Base-by-base conservation (phyloP, 2,888 invertebrate genomes). In the Brachyopa scutellaris region DNA sequence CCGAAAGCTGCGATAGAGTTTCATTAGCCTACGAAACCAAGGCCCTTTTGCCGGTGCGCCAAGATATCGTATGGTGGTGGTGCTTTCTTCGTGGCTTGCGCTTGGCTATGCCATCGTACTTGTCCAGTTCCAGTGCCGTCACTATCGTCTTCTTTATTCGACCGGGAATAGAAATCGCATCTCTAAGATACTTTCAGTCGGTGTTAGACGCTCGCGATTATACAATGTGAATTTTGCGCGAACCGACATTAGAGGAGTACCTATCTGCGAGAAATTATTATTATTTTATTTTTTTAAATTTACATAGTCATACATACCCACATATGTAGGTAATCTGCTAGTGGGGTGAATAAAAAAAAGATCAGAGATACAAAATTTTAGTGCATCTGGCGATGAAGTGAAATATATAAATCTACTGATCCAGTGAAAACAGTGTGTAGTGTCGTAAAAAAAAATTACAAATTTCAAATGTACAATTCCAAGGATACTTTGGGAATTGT, bases 151-250 rank as follows among this genome's bases (percentile, higher is more conserved):
- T 51, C 61, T 61, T 62, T 38, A 49, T 23, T 55, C 29, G 47
- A 47, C 26, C 23, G 61, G 61, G 38, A 70, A n/a, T 23, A 55
- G 40, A 57, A 80, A 64, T 51, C 38, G 64, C 64, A 82, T 82
- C 77, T 82, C 19, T 21, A 33, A 70, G 77, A 76, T 70, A 82
- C 51, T 55, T 79, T 70, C 59, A 77, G 82, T 82, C 66, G 70
- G 57, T 45, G 66, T 77, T 72, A 82, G 77, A 70, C 72, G 47
- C 38, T 82, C 82, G 70, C 55, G 47, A 59, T 72, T 76, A 40
- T 66, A 82, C 49, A 64, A 69, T 33, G 69, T 82, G 15, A 62
- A n/a, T 55, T 74, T 57, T 15, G 29, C 74, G 67, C 69, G 61
- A 62, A 62, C 51, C 36, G 8, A 4, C 29, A 29, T 49, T 23